A percentile compares a stretch with the other conserved stretches of the same genome.
phyloP scores from a whole-genome alignment of 1,140 invertebrate species.

The Philotrypesis tridentata region DNA sequence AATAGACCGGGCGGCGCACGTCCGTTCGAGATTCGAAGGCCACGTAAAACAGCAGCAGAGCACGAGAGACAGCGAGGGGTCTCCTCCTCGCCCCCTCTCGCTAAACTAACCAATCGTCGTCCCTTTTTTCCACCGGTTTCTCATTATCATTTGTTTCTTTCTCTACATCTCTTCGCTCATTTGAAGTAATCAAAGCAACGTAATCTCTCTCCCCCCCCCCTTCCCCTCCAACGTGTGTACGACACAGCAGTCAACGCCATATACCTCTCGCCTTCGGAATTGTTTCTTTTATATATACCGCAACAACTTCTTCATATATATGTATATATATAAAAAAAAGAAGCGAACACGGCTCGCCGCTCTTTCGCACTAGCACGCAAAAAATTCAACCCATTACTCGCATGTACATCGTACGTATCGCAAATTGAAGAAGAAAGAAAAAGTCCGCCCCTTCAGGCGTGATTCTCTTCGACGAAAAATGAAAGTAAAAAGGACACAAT shows the following conservation, averaged over 20 bases:
- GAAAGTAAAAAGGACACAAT: not conserved
- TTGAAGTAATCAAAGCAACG: constrained; percentile 1
- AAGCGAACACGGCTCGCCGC: not conserved
- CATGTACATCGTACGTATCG: not conserved
- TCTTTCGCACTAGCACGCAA: not conserved
- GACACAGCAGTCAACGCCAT: not conserved
- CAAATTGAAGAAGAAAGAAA: constrained; percentile 34
- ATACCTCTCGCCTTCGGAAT: not conserved
- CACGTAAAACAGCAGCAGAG: not conserved
- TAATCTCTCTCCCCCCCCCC: not conserved
- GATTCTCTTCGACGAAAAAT: constrained; percentile 18
- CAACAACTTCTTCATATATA: not conserved
- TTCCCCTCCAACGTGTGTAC: not conserved
- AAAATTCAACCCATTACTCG: not conserved
- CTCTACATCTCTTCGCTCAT: not conserved
- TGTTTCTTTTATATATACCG: not conserved
- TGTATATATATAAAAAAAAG: constrained; percentile 18
- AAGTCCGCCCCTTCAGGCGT: not conserved
- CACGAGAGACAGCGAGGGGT: not conserved
- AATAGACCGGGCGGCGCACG: constrained; percentile 1
- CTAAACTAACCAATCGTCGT: not conserved
- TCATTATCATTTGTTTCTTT: not conserved
- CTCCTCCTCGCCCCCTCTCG: not conserved
- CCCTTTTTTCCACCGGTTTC: constrained; percentile 43
- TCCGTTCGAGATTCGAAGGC: constrained; percentile 47